Evolutionary conservation across 2,888 invertebrate genomes (phyloP), one percentile per base, ranked within the genome.

Genomic region (Dynastes maya): DNA sequence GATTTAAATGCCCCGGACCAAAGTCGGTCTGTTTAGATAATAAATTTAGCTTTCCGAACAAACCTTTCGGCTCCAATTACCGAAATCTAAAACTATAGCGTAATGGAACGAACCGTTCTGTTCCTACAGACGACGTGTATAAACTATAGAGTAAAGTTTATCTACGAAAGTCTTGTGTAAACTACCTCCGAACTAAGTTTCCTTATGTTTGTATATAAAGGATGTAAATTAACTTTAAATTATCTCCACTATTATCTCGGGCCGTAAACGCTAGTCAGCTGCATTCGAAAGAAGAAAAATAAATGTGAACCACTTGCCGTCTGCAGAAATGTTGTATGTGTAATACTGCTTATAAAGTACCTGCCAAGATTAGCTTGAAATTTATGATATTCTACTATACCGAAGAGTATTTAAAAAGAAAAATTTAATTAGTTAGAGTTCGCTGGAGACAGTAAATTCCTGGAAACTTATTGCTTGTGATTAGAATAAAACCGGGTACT

Each of bases 141-240:
- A 51, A 71, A 51, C 63, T 71, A 63, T 32, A 37, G 51, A 71
- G 53, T 63, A 77, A 77, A 77, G 51, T 77, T 77, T 77, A 70
- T 77, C 71, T 63, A 63, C 27, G 77, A 71, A 71, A 64, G 27
- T 64, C 77, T 71, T 51, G 40, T 72, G 58, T 51, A 71, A 71
- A 77, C 70, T 77, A 77, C 77, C 61, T 68, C 40, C 53, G 68
- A 68, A 70, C 63, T 76, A 78, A 78, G 53, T 78, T 78, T 78
- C 78, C 55, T 51, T 58, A 68, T 68, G 75, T 72, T 74, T 68
- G 67, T 64, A 40, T 63, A 77, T 64, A 49, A 49, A 70, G 58
- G 79, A 77, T 77, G 74, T 77, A 76, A 79, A 79, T 79, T 79
- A 79, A 79, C 65, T 77, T 79, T 77, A 77, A 72, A 77, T 79